Base-by-base conservation (phyloP, 2,113 vertebrate genomes). In the Vulpes lagopus region DNA sequence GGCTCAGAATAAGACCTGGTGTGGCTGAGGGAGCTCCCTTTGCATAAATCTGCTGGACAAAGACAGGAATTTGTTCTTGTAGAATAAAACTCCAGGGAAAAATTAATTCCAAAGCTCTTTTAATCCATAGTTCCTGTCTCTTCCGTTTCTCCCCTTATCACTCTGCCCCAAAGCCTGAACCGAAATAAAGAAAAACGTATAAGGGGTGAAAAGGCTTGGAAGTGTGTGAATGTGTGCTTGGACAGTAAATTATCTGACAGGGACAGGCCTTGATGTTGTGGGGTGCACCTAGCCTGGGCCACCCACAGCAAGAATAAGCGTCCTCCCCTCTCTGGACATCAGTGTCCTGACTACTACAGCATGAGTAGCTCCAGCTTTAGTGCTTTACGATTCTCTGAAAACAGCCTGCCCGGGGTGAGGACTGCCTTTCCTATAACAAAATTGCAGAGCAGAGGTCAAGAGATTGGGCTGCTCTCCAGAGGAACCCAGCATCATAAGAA, bases 151-250 rank as follows among this genome's bases (percentile, higher is more conserved):
- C 49, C 59, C 22, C 25, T 53, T 51, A 71, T 11, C 38, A 60
- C 32, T 43, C n/a, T 30, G 20, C 67, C 27, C 79, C 10, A 76
- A 32, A 88, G 81, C 27, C 51, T 69, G 43, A 23, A 38, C 74
- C 57, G 23, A 30, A 93, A 49, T 15, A 62, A 65, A 14, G 17
- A 16, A 62, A 57, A 65, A 60, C 22, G 12, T 25, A 35, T 38
- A 59, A 23, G 30, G 6, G 32, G 38, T 11, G 20, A 8, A 11
- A 27, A 80, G 43, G 10, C 55, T 43, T 27, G 55, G 53, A 8
- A 38, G 19, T 3, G 59, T 15, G 23, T 20, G 6, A 20, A 1
- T 0, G 3, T 2, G 23, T 6, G 16, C 82, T 6, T 3, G 10
- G 38, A 55, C 67, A 30, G 74, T 27, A 9, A 22, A 14, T 23